Evolutionary conservation across 2,113 vertebrate species (phyloP).

Genomic region (Origma solitaria): DNA sequence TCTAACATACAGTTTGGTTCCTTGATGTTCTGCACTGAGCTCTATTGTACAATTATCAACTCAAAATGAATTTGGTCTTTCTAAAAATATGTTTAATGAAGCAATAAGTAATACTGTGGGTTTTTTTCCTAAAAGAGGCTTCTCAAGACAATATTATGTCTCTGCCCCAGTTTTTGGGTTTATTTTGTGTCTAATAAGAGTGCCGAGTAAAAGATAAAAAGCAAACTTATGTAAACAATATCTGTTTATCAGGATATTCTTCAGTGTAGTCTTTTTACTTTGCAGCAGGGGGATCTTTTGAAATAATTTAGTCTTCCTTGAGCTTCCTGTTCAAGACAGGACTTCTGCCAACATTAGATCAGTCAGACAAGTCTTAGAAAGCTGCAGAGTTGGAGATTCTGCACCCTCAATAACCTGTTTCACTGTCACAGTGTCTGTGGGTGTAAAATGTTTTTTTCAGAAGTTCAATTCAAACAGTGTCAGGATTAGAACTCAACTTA

Average conservation of each 20-base stretch:
- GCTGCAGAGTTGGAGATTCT: not conserved
- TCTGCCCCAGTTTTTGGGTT: not conserved
- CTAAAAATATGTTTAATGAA: not conserved
- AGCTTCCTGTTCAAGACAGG: not conserved
- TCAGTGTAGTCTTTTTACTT: not conserved
- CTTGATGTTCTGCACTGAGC: not conserved
- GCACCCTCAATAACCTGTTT: not conserved
- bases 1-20: not conserved
- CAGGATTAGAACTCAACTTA: not conserved
- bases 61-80: not conserved
- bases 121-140: not conserved
- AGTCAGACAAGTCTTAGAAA: not conserved
- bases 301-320: not conserved
- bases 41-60: not conserved
- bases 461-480: not conserved
- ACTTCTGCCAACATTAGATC: not conserved
- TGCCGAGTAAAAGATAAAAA: not conserved
- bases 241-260: not conserved
- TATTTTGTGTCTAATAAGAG: not conserved
- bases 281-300: not conserved
- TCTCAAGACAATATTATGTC: not conserved
- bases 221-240: not conserved
- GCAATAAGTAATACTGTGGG: not conserved
- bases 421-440: fast-evolving
- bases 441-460: not conserved